Conservation (phyloP, 2,113 vertebrate genomes). For the Ictalurus punctatus region DNA sequence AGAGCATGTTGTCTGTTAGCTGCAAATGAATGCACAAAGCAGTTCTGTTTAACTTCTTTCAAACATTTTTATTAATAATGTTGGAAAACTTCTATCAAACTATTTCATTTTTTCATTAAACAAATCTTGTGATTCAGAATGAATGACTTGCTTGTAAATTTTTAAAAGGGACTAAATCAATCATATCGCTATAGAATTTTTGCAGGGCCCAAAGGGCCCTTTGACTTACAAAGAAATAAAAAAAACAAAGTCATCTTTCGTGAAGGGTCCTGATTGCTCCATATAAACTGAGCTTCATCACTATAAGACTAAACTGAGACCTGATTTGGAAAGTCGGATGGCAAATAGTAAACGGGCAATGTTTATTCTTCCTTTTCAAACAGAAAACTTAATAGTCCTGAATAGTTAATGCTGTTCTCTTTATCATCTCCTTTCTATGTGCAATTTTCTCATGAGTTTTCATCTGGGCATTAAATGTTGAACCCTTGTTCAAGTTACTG, state of each 20-base stretch:
- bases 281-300: background rate
- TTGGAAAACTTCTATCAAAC: background rate
- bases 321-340: background rate
- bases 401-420: background rate
- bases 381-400: background rate
- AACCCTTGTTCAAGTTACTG: constrained; percentile 22
- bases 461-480: constrained; percentile 27
- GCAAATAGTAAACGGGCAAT: background rate
- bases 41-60: background rate
- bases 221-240: background rate
- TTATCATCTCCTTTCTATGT: background rate
- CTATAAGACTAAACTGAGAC: background rate
- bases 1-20: background rate
- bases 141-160: background rate
- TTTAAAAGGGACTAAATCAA: background rate
- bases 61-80: background rate
- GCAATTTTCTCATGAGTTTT: background rate
- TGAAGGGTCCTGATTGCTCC: background rate
- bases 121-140: background rate
- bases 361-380: background rate
- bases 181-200: background rate
- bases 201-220: too few relatives aligned
- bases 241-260: background rate
- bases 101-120: background rate
- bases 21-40: background rate